Base-by-base conservation (phyloP, 2,888 invertebrate genomes). In the Spatulosminthurus flaviceps region DNA sequence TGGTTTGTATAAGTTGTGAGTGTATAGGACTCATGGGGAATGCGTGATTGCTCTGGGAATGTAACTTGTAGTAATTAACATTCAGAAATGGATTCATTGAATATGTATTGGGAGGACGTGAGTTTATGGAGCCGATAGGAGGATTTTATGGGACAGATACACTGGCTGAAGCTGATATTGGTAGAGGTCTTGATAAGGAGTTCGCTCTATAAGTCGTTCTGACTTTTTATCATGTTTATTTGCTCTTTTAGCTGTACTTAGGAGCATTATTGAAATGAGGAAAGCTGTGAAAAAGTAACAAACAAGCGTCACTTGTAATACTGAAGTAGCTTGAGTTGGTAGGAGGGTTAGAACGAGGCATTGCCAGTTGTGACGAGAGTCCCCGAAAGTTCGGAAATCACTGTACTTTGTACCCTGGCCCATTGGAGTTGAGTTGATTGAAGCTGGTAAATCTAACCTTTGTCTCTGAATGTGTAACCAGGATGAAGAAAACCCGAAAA, bases 401-500 rank as follows among this genome's bases (percentile, higher is more conserved):
- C 51, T 51, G 51, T 19, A 51, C 51, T 51, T 51, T 51, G 51
- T 9, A 51, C 51, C 16, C 1, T 34, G 34, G 34, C 9, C 34
- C 9, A 34, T 51, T 51, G 51, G 51, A 51, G 51, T 4, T 41
- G 2, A 13, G n/a, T 51, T 51, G 16, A 51, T 51, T 51, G 16
- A 51, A 34, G 9, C 60, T 24, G 4, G 64, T n/a, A n/a, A n/a
- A n/a, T n/a, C n/a, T n/a, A n/a, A n/a, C n/a, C n/a, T n/a, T n/a
- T 64, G 2, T 64, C 24, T 24, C 64, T 64, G 64, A 64, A 64
- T 64, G 64, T 64, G 22, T 26, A 2, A 21, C 64, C 64, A 64
- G 64, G 64, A 64, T 64, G 64, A 64, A 64, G 64, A 64, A 64
- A 26, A 64, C 64, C 64, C 64, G 64, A 64, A 64, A 64, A 64